Conservation (phyloP, 1,140 invertebrate species). For the Drusus annulatus region DNA sequence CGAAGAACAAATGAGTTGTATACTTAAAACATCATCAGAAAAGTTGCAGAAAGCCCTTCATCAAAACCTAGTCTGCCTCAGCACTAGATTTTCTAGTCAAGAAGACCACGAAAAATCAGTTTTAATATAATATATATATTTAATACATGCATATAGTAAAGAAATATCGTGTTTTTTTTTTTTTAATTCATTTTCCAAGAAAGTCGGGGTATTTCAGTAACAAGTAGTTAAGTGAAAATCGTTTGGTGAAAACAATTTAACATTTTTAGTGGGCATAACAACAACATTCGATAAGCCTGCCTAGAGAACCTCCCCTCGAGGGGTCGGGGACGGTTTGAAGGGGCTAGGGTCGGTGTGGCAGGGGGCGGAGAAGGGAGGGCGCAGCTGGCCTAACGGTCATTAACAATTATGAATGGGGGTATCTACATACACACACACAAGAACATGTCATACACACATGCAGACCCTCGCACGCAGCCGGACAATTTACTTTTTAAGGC, state of each 20-base stretch:
- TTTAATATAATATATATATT: no score
- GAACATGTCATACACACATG: slow-evolving; percentile 18
- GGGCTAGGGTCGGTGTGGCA: neutral
- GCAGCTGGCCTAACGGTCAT: slow-evolving; percentile 56
- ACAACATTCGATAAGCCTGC: slow-evolving; percentile 9
- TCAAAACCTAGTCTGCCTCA: no score
- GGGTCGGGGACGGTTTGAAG: neutral
- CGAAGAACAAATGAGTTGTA: no score
- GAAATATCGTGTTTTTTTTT: no score
- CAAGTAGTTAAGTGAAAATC: no score
- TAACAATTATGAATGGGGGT: slow-evolving; percentile 59
- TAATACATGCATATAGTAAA: no score
- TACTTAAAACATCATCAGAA: no score
- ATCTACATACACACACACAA: slow-evolving; percentile 45
- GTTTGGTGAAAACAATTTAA: neutral
- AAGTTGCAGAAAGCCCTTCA: no score
- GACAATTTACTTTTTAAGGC: slow-evolving; percentile 53
- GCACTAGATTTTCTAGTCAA: no score
- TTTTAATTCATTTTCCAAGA: no score
- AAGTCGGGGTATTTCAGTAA: no score
- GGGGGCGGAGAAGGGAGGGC: neutral
- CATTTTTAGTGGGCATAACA: neutral
- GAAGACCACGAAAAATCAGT: no score
- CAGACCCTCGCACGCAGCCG: neutral
- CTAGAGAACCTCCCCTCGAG: neutral